Percentiles rank a stretch among this genome's conserved stretches.
Conservation (phyloP, 1,140 invertebrate genomes). For the Ceratoteleas bidentatus region DNA sequence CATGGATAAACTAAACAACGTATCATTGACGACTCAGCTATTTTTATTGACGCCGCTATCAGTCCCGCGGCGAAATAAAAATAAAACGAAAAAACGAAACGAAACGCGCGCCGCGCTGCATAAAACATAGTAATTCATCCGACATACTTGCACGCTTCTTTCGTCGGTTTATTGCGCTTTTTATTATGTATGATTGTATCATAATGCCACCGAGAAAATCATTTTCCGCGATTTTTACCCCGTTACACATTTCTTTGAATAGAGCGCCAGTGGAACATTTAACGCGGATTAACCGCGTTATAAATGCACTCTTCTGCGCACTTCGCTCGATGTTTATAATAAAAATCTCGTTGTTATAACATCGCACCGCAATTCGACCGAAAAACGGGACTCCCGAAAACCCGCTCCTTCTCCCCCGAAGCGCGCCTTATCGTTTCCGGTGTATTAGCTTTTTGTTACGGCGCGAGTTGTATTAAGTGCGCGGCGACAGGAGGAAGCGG, state of each 20-base stretch:
- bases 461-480: conserved; percentile 20
- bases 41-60: conserved; percentile 2
- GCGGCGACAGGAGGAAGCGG: conserved; percentile 8
- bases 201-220: background rate
- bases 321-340: background rate
- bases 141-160: background rate
- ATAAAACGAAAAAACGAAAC: background rate
- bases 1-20: background rate
- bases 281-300: background rate
- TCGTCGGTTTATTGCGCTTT: background rate
- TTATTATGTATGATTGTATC: background rate
- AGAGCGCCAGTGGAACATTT: background rate
- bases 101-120: background rate
- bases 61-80: conserved; percentile 1
- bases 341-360: too few species aligned
- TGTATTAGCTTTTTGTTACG: conserved; percentile 28
- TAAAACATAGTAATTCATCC: background rate
- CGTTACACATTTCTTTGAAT: background rate
- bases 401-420: too few species aligned
- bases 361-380: too few species aligned
- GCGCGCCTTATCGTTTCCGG: conserved; percentile 23
- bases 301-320: background rate
- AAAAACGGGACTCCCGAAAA: too few species aligned
- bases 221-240: background rate
- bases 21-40: background rate